phyloP scores from a whole-genome alignment of 2,797 vertebrate species.

The Balearica regulorum region DNA sequence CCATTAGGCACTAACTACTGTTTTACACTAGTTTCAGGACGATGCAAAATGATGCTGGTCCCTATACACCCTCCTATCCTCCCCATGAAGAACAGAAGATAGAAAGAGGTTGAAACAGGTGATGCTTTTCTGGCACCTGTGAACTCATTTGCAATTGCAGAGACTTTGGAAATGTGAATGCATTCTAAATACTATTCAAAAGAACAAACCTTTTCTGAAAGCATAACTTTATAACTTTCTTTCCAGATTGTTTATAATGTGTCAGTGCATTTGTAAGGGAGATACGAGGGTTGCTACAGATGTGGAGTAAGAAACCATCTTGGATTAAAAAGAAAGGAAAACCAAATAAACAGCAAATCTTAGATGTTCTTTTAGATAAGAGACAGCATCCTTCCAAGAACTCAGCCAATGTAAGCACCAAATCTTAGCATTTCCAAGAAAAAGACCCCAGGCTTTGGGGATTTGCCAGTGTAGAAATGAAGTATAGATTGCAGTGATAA shows the following conservation, averaged over 20 bases:
- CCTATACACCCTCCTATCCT: background rate
- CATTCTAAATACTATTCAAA: background rate
- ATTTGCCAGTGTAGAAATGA: background rate
- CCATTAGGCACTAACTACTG: background rate
- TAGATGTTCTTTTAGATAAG: background rate
- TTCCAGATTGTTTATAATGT: background rate
- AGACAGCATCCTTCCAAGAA: background rate
- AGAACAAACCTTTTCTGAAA: background rate
- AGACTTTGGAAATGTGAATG: background rate
- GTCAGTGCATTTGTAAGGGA: background rate
- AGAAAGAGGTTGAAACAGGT: background rate
- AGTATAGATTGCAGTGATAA: background rate
- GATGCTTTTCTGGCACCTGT: background rate
- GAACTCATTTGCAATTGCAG: background rate
- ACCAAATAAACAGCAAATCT: background rate
- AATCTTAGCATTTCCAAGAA: background rate
- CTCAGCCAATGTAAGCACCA: background rate
- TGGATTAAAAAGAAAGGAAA: background rate
- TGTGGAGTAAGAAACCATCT: background rate
- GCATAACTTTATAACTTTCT: background rate
- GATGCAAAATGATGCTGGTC: background rate
- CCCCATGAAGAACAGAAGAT: background rate
- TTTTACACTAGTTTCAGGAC: background rate
- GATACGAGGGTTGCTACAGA: background rate
- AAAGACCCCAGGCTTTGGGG: background rate